Percentiles rank a stretch among this genome's conserved stretches.
phyloP scores from a whole-genome alignment of 2,113 vertebrate species.

The Laticauda laticaudata region DNA sequence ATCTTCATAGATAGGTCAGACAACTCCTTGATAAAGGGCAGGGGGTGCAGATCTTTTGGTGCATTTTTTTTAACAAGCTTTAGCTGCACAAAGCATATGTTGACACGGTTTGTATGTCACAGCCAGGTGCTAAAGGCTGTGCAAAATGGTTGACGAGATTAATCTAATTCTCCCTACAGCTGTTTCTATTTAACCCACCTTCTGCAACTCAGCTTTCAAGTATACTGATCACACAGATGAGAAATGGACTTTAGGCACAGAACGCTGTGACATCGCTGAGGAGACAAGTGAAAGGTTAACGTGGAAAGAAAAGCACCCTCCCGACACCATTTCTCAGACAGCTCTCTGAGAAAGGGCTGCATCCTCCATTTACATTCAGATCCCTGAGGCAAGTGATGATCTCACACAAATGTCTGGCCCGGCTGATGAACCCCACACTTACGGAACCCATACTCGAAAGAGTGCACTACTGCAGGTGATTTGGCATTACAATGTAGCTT shows the following conservation, averaged over 20 bases:
- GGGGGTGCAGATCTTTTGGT: too few species aligned
- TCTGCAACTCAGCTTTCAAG: constrained; percentile 10
- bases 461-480: background rate
- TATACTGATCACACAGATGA: constrained; percentile 57
- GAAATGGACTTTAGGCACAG: constrained; percentile 55
- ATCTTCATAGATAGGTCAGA: too few species aligned
- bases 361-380: background rate
- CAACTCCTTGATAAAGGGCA: too few species aligned
- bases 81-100: too few species aligned
- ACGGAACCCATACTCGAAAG: background rate
- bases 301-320: constrained; percentile 22
- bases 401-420: constrained; percentile 12
- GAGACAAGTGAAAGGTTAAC: constrained; percentile 58
- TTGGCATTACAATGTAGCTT: background rate
- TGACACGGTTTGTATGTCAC: too few species aligned
- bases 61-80: too few species aligned
- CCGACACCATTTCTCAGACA: constrained; percentile 36
- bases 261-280: constrained; percentile 39
- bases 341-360: background rate
- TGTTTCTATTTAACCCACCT: constrained; percentile 72
- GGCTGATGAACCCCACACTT: background rate
- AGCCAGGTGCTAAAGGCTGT: too few species aligned
- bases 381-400: constrained; percentile 1
- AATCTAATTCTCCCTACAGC: constrained; percentile 65
- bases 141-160: too few species aligned